A percentile compares a stretch with the other conserved stretches of the same genome.
Evolutionary conservation across 2,113 vertebrate species (phyloP).

Genomic region (Pelmatolapia mariae): DNA sequence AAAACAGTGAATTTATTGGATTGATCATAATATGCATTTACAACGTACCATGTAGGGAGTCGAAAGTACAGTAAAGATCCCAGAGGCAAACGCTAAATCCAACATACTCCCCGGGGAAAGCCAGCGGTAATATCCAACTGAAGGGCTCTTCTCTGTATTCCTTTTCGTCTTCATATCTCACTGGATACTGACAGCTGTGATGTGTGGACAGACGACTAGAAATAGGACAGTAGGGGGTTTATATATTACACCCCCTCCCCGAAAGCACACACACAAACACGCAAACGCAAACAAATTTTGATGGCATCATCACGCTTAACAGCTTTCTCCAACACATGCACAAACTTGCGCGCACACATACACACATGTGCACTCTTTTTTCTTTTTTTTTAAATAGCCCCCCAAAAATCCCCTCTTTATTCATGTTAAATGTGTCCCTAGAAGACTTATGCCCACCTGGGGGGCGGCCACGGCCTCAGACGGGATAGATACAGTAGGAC

Average conservation of each 20-base stretch:
- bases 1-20: background rate
- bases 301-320: constrained; percentile 18
- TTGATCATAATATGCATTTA: background rate
- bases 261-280: constrained; percentile 45
- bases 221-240: constrained; percentile 59
- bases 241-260: constrained; percentile 31
- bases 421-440: background rate
- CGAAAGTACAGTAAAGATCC: constrained; percentile 24
- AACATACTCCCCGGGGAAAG: background rate
- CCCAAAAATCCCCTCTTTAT: background rate
- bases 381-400: background rate
- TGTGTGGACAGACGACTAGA: constrained; percentile 49
- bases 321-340: constrained; percentile 19
- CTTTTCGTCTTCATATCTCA: constrained; percentile 44
- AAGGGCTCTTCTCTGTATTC: background rate
- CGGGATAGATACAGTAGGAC: background rate
- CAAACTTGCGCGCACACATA: background rate
- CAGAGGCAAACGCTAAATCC: constrained; percentile 13
- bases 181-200: constrained; percentile 56
- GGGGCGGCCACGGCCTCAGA: background rate
- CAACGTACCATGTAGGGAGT: constrained; percentile 45
- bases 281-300: constrained; percentile 41
- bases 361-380: background rate
- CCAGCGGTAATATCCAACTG: constrained; percentile 39
- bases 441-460: constrained; percentile 11